A percentile compares a stretch with the other conserved stretches of the same genome.
phyloP scores from a whole-genome alignment of 2,888 invertebrate species.

The Sclerodermus sp. region DNA sequence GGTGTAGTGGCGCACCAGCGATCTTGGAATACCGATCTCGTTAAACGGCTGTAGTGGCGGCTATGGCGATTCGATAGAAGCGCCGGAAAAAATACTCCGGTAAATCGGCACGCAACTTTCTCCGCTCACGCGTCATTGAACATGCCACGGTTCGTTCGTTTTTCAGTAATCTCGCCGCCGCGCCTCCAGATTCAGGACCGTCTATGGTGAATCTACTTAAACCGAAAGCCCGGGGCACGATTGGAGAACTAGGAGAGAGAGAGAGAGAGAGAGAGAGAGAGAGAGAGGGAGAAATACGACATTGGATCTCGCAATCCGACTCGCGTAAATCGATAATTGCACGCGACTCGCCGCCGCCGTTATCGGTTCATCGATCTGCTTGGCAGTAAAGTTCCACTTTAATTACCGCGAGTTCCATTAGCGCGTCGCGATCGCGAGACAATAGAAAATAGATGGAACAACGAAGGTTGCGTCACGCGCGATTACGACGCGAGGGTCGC shows the following conservation, averaged over 20 bases:
- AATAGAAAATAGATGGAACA: not conserved
- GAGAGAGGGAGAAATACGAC: not conserved
- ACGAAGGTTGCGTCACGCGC: conserved; percentile 23
- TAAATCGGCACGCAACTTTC: conserved; percentile 3
- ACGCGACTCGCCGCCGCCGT: too few relatives aligned
- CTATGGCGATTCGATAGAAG: conserved; percentile 3
- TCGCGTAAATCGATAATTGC: too few relatives aligned
- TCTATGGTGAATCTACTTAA: too few relatives aligned
- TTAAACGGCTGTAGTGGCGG: conserved; percentile 5
- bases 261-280: not conserved
- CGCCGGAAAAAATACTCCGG: too few relatives aligned
- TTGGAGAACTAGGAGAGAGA: not conserved
- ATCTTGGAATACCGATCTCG: not conserved
- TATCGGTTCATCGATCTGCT: too few relatives aligned
- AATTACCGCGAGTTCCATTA: not conserved
- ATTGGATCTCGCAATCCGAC: not conserved
- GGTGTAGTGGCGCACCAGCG: not conserved
- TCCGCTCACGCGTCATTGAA: not conserved
- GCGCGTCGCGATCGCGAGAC: not conserved
- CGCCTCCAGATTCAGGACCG: too few relatives aligned
- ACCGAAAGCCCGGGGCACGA: too few relatives aligned
- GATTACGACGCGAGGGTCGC: conserved; percentile 8
- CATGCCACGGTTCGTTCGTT: not conserved
- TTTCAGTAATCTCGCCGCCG: not conserved
- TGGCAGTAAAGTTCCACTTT: too few relatives aligned